Conservation (phyloP, 2,888 invertebrate species). For the Octodonta nipae region DNA sequence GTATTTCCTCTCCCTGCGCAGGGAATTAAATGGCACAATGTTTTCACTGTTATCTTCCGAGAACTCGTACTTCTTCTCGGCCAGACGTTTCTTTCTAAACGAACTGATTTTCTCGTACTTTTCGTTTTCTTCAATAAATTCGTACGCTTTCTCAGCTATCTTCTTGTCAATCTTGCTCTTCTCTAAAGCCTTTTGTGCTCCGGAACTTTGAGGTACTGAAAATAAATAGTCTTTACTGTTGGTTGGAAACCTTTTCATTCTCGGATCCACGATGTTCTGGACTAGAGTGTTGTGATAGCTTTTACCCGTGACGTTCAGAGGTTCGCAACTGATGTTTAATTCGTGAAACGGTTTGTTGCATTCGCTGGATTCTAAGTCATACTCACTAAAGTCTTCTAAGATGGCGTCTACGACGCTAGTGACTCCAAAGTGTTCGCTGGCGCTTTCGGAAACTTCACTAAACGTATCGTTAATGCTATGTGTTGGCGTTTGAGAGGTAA, state of each 20-base stretch:
- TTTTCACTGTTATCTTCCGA: slow-evolving; percentile 62
- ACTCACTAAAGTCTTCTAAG: slow-evolving; percentile 36
- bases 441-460: slow-evolving; percentile 32
- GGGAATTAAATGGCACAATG: slow-evolving; percentile 51
- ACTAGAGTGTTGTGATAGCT: slow-evolving; percentile 35
- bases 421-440: slow-evolving; percentile 30
- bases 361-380: slow-evolving; percentile 34
- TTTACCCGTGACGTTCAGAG: slow-evolving; percentile 35
- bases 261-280: slow-evolving; percentile 33
- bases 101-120: slow-evolving; percentile 78
- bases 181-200: slow-evolving; percentile 19
- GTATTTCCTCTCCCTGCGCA: slow-evolving; percentile 36
- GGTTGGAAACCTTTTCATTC: slow-evolving; percentile 31
- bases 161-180: slow-evolving; percentile 36
- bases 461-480: slow-evolving; percentile 26
- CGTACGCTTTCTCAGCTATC: slow-evolving; percentile 63
- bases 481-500: slow-evolving; percentile 11
- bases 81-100: slow-evolving; percentile 69
- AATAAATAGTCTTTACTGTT: slow-evolving; percentile 30
- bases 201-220: slow-evolving; percentile 29
- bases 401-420: slow-evolving; percentile 34
- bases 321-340: slow-evolving; percentile 36
- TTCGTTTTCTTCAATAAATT: slow-evolving; percentile 71
- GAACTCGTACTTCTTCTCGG: slow-evolving; percentile 86
- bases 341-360: slow-evolving; percentile 37